These are phyloP conservation scores for Heterochromis multidens DNA, from an alignment of 2,113 vertebrate genomes.

Conservation along the genomic window DNA sequence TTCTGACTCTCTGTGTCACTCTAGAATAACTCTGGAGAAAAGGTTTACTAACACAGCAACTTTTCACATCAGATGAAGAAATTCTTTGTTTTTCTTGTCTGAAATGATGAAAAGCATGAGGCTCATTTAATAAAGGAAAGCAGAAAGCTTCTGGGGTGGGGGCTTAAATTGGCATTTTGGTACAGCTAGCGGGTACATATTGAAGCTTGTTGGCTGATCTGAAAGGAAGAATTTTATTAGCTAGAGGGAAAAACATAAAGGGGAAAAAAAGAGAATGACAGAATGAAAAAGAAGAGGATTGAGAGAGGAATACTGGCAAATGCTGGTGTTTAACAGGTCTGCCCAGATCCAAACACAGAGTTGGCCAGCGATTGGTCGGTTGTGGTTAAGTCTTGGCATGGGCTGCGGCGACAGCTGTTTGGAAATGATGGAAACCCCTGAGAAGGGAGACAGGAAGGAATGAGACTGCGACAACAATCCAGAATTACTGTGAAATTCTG, in stretches of 20 bases:
- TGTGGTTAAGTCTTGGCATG: conserved; percentile 64
- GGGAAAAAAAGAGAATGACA: conserved; percentile 30
- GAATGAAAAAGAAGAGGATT: conserved; percentile 24
- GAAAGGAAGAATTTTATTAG: conserved; percentile 45
- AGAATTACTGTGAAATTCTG: conserved; percentile 63
- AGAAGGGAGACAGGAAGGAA: conserved; percentile 49
- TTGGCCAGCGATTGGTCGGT: conserved; percentile 63
- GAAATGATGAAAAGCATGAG: conserved; percentile 4
- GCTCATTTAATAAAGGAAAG: neutral
- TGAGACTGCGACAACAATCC: conserved; percentile 39
- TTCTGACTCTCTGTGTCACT: conserved; percentile 3
- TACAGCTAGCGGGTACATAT: conserved; percentile 30
- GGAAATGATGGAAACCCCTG: conserved; percentile 71
- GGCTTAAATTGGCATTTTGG: conserved; percentile 21
- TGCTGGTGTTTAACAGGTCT: conserved; percentile 50
- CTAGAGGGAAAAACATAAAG: conserved; percentile 20
- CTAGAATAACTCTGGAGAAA: conserved; percentile 2
- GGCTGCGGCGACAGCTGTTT: conserved; percentile 68
- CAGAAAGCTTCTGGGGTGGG: neutral
- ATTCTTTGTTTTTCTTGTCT: conserved; percentile 21
- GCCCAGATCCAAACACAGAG: conserved; percentile 55
- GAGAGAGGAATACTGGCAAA: conserved; percentile 45
- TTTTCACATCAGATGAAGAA: conserved; percentile 32
- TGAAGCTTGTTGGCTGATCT: conserved; percentile 42
- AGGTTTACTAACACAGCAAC: neutral